phyloP scores from a whole-genome alignment of 1,140 invertebrate genomes.

The Bradysia coprophila region DNA sequence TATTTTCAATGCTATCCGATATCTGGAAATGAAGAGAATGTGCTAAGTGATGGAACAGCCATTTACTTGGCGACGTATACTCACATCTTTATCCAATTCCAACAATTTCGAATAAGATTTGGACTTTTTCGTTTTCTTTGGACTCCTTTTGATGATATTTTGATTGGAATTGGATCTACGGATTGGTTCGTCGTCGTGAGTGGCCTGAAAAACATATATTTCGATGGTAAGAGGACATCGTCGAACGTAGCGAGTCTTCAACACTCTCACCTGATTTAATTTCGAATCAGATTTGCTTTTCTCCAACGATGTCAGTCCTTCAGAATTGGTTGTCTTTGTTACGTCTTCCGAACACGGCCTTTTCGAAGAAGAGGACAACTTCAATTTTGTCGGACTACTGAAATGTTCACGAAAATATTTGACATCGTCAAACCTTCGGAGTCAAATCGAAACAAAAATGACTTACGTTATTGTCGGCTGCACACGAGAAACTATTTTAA shows the following conservation, averaged over 20 bases:
- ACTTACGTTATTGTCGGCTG: constrained; percentile 36
- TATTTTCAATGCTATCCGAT: too few species aligned
- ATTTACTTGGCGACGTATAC: too few species aligned
- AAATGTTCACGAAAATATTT: too few species aligned
- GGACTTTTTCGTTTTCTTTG: constrained; percentile 27
- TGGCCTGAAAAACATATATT: constrained; percentile 8
- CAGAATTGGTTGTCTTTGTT: not conserved
- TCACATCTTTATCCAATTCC: constrained; percentile 28
- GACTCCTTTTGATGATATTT: constrained; percentile 28
- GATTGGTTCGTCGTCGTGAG: constrained; percentile 25
- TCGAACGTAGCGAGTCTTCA: too few species aligned
- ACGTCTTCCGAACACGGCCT: not conserved
- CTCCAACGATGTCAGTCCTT: constrained; percentile 24
- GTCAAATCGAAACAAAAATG: too few species aligned
- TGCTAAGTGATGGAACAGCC: too few species aligned
- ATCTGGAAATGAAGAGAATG: too few species aligned
- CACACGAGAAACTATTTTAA: constrained; percentile 57
- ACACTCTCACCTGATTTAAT: constrained; percentile 30
- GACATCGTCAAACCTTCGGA: too few species aligned
- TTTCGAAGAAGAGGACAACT: too few species aligned
- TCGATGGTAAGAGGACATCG: constrained; percentile 10
- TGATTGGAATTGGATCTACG: constrained; percentile 25
- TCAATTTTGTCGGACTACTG: too few species aligned
- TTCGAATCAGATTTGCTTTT: constrained; percentile 47
- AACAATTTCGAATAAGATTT: constrained; percentile 31